Percentiles rank a stretch among this genome's conserved stretches.
Evolutionary conservation across 2,888 invertebrate genomes (phyloP).

Genomic region (Noctua comes): DNA sequence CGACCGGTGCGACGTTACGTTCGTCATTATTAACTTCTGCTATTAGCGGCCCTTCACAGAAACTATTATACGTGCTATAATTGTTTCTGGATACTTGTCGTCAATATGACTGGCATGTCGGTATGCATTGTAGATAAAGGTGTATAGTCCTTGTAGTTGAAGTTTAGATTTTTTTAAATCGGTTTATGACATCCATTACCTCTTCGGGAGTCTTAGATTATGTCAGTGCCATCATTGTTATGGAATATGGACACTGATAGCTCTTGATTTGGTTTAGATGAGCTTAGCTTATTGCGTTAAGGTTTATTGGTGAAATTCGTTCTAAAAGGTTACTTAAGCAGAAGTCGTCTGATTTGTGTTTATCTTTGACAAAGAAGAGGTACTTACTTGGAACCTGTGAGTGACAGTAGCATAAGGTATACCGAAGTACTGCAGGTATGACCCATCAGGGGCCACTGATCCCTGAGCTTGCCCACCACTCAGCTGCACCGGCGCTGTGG

Average conservation of each 20-base stretch:
- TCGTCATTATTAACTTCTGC: constrained; percentile 55
- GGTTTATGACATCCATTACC: background rate
- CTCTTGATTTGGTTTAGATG: background rate
- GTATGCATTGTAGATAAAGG: background rate
- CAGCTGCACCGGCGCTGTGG: constrained; percentile 74
- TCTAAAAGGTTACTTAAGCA: background rate
- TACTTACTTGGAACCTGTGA: constrained; percentile 80
- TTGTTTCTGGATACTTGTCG: constrained; percentile 51
- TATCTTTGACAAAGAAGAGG: background rate
- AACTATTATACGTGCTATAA: constrained; percentile 50
- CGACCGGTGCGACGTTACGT: constrained; percentile 47
- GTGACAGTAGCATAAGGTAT: constrained; percentile 80
- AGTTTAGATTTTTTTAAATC: background rate
- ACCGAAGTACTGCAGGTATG: constrained; percentile 76
- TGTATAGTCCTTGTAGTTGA: background rate
- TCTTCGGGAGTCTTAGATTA: background rate
- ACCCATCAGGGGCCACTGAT: constrained; percentile 74
- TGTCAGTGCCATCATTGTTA: background rate
- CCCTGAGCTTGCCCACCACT: constrained; percentile 77
- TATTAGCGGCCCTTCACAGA: constrained; percentile 50
- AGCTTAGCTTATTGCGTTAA: background rate
- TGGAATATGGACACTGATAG: background rate
- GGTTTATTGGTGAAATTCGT: background rate
- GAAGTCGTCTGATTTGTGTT: background rate
- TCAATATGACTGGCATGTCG: background rate